These are phyloP conservation scores for Ptychoptera contaminata DNA, from an alignment of 2,888 invertebrate genomes.

Conservation along the genomic window DNA sequence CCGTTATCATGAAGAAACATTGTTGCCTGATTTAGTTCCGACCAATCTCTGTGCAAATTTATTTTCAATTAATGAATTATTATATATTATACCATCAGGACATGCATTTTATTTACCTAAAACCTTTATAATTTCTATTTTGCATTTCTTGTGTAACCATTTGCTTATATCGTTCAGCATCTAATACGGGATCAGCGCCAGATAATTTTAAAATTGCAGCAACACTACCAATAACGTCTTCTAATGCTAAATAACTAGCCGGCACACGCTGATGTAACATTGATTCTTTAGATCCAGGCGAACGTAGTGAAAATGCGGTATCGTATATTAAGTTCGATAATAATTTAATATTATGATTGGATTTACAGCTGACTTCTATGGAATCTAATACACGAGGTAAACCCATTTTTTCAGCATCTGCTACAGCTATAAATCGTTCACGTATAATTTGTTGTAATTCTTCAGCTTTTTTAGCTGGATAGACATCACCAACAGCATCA, in stretches of 20 bases:
- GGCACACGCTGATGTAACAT: slow-evolving; percentile 89
- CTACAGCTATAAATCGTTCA: slow-evolving; percentile 76
- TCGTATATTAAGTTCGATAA: slow-evolving; percentile 87
- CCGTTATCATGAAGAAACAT: slow-evolving; percentile 96
- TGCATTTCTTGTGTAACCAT: slow-evolving; percentile 30
- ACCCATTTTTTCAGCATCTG: slow-evolving; percentile 92
- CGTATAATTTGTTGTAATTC: slow-evolving; percentile 78
- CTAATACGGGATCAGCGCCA: slow-evolving; percentile 65
- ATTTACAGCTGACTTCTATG: slow-evolving; percentile 76
- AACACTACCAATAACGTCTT: slow-evolving; percentile 76
- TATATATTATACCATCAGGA: too few species aligned
- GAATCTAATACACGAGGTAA: slow-evolving; percentile 85
- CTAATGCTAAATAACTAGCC: slow-evolving; percentile 84
- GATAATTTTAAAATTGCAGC: slow-evolving; percentile 56
- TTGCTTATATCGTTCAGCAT: slow-evolving; percentile 56
- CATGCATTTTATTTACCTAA: slow-evolving; percentile 13
- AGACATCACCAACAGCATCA: slow-evolving; percentile 50
- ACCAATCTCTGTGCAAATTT: slow-evolving; percentile 46
- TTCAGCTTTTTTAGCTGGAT: slow-evolving; percentile 36
- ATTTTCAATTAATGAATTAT: too few species aligned
- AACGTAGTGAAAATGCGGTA: slow-evolving; percentile 77
- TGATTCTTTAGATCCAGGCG: slow-evolving; percentile 81
- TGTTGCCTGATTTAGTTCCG: slow-evolving; percentile 89
- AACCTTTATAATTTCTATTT: slow-evolving; percentile 27
- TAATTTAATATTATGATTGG: slow-evolving; percentile 74